A percentile compares a stretch with the other conserved stretches of the same genome.
These are phyloP conservation scores for Hirundichthys speculiger DNA, from an alignment of 2,113 vertebrate species.

Conservation along the genomic window DNA sequence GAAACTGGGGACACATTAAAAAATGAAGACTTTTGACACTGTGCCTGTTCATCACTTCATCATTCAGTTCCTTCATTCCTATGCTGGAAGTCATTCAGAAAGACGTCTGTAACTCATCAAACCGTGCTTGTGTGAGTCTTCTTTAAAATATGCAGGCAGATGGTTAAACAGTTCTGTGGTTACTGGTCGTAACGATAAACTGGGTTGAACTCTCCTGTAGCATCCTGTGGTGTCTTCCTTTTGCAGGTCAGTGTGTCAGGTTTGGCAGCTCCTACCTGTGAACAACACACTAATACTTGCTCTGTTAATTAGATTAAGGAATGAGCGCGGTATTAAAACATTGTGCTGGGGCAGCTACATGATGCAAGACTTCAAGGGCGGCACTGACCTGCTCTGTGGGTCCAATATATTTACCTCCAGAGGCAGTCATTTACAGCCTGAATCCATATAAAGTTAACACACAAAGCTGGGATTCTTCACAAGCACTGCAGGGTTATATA, in stretches of 20 bases:
- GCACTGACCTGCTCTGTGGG: too few relatives aligned
- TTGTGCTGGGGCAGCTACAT: background rate
- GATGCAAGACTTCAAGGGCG: background rate
- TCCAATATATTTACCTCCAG: too few relatives aligned
- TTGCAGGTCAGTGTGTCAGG: conserved; percentile 40
- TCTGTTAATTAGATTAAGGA: conserved; percentile 40
- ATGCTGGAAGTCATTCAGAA: too few relatives aligned
- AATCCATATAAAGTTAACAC: too few relatives aligned
- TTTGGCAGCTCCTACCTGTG: background rate
- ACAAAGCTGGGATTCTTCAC: background rate
- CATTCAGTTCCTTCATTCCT: too few relatives aligned
- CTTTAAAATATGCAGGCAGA: too few relatives aligned
- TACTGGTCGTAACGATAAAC: background rate
- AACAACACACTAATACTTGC: conserved; percentile 11
- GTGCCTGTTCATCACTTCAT: too few relatives aligned
- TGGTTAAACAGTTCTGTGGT: background rate
- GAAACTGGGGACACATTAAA: too few relatives aligned
- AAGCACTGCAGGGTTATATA: conserved; percentile 18
- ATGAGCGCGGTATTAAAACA: background rate
- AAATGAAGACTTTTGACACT: too few relatives aligned
- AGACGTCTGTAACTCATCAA: too few relatives aligned
- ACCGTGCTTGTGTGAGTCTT: too few relatives aligned
- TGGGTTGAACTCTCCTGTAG: background rate
- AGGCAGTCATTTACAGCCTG: too few relatives aligned
- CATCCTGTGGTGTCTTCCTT: background rate